Conservation (phyloP, 2,888 invertebrate species). For the Rhopalosiphum nymphaeae region DNA sequence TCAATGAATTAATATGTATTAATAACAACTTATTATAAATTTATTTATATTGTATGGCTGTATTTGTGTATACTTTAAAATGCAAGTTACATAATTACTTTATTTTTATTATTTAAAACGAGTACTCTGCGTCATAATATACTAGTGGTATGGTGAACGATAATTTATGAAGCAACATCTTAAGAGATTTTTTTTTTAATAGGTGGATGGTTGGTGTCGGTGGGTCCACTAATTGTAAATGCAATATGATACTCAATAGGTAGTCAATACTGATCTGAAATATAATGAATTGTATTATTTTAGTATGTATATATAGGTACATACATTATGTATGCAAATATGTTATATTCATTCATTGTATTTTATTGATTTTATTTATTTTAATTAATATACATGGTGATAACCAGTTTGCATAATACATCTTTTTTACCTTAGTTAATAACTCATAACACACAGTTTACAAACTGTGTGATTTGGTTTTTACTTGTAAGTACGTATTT, state of each 20-base stretch:
- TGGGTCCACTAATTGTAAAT: too few species aligned
- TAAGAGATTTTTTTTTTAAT: too few species aligned
- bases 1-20: neutral
- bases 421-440: neutral
- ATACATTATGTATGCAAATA: neutral
- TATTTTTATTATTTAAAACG: neutral
- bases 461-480: neutral
- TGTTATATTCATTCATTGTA: neutral
- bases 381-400: neutral
- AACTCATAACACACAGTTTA: neutral
- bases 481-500: neutral
- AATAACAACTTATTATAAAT: neutral
- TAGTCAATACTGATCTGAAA: too few species aligned
- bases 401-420: neutral
- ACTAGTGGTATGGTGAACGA: too few species aligned
- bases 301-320: too few species aligned
- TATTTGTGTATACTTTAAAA: neutral
- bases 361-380: neutral
- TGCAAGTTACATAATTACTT: neutral
- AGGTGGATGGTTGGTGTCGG: too few species aligned
- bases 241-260: too few species aligned
- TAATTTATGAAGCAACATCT: too few species aligned
- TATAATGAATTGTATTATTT: too few species aligned
- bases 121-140: neutral
- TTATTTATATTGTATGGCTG: neutral